Evolutionary conservation across 2,797 vertebrate species (phyloP).

Genomic region (Yasuhikotakia modesta): DNA sequence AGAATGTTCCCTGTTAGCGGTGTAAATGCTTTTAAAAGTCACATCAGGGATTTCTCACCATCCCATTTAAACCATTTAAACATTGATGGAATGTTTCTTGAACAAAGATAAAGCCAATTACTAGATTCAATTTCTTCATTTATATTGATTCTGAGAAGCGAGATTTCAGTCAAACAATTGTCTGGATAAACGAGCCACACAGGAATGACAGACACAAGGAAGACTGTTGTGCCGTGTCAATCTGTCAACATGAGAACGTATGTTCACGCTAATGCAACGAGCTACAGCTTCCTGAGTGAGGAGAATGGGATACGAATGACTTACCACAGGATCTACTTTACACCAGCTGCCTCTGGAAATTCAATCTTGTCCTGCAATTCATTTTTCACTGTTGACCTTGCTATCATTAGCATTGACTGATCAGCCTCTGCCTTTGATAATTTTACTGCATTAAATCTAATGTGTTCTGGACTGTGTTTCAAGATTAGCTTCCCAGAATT

Average conservation of each 20-base stretch:
- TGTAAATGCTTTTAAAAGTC: neutral
- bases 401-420: slow-evolving; percentile 35
- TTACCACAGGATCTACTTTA: slow-evolving; percentile 21
- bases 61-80: slow-evolving; percentile 3
- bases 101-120: neutral
- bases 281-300: neutral
- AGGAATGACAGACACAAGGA: neutral
- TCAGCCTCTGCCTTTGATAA: slow-evolving; percentile 42
- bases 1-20: too few relatives aligned
- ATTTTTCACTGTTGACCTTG: slow-evolving; percentile 38
- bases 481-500: slow-evolving; percentile 46
- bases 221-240: slow-evolving; percentile 1
- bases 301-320: slow-evolving; percentile 18
- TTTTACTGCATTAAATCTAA: slow-evolving; percentile 51
- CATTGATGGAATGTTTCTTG: neutral
- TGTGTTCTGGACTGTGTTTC: slow-evolving; percentile 35
- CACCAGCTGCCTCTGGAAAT: slow-evolving; percentile 25
- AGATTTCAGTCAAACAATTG: neutral
- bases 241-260: neutral
- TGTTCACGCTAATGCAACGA: slow-evolving; percentile 12
- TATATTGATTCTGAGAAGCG: slow-evolving; percentile 18
- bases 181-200: slow-evolving; percentile 7
- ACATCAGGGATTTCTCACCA: neutral
- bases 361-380: slow-evolving; percentile 35
- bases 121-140: neutral